Evolutionary conservation across 2,797 vertebrate species (phyloP).

Genomic region (Myiotriccus ornatus): DNA sequence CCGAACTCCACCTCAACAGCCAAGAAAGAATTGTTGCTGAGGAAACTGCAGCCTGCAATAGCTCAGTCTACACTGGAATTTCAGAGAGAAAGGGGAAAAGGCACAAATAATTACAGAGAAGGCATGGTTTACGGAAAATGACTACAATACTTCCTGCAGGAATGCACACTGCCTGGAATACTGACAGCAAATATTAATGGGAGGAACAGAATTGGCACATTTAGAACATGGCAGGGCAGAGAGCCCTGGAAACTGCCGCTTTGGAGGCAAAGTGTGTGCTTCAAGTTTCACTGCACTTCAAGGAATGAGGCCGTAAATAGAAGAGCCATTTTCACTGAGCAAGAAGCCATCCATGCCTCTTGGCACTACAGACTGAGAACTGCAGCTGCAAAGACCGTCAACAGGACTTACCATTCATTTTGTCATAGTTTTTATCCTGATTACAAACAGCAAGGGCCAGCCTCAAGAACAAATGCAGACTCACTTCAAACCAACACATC

Average conservation of each 20-base stretch:
- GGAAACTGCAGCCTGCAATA: neutral
- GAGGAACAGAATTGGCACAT: neutral
- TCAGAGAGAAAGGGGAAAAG: neutral
- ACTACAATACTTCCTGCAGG: neutral
- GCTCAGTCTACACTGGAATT: neutral
- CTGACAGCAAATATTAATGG: neutral
- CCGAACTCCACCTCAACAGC: neutral
- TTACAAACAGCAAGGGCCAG: neutral
- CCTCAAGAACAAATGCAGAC: neutral
- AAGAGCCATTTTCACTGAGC: neutral
- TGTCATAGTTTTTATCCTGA: neutral
- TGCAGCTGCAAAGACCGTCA: neutral
- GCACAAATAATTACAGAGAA: neutral
- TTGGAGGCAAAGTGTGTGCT: neutral
- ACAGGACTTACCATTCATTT: neutral
- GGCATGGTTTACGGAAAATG: neutral
- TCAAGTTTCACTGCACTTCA: neutral
- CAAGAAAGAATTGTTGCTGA: neutral
- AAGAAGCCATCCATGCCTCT: neutral
- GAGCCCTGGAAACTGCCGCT: neutral
- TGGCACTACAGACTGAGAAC: neutral
- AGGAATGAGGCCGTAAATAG: neutral
- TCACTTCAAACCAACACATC: neutral
- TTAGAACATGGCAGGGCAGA: accelerated
- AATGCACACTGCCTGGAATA: neutral